Percentiles rank a stretch among this genome's conserved stretches.
These are phyloP conservation scores for Gryllus bimaculatus DNA, from an alignment of 1,140 invertebrate genomes.

Conservation along the genomic window DNA sequence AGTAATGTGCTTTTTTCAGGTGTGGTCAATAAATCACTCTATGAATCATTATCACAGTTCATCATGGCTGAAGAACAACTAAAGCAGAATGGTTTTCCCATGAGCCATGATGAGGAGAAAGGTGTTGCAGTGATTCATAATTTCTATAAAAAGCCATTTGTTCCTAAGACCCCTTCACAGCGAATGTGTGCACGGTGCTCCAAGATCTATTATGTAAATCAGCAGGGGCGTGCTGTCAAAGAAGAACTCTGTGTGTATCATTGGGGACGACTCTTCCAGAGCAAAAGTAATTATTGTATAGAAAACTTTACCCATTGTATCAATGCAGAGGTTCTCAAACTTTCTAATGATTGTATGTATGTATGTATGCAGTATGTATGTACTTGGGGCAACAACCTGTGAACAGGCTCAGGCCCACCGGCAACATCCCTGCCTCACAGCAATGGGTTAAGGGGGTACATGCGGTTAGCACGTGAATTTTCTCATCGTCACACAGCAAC, in stretches of 20 bases:
- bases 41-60: constrained; percentile 38
- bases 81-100: constrained; percentile 74
- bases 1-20: not conserved
- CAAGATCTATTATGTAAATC: constrained; percentile 65
- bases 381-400: too few species aligned
- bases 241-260: constrained; percentile 83
- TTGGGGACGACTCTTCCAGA: constrained; percentile 69
- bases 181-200: constrained; percentile 75
- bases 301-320: not conserved
- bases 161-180: constrained; percentile 10
- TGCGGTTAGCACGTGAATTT: too few species aligned
- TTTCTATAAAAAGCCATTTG: not conserved
- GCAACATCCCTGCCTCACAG: too few species aligned
- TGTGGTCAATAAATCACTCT: not conserved
- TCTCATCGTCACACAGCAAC: too few species aligned
- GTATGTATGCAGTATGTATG: too few species aligned
- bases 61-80: constrained; percentile 67
- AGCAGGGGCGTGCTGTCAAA: constrained; percentile 56
- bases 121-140: constrained; percentile 28
- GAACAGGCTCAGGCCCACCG: too few species aligned
- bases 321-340: not conserved
- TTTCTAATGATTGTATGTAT: not conserved
- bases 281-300: constrained; percentile 25
- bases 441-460: too few species aligned
- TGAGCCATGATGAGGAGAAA: constrained; percentile 45